These are phyloP conservation scores for Halichoeres trimaculatus DNA, from an alignment of 2,113 vertebrate species.

Conservation along the genomic window DNA sequence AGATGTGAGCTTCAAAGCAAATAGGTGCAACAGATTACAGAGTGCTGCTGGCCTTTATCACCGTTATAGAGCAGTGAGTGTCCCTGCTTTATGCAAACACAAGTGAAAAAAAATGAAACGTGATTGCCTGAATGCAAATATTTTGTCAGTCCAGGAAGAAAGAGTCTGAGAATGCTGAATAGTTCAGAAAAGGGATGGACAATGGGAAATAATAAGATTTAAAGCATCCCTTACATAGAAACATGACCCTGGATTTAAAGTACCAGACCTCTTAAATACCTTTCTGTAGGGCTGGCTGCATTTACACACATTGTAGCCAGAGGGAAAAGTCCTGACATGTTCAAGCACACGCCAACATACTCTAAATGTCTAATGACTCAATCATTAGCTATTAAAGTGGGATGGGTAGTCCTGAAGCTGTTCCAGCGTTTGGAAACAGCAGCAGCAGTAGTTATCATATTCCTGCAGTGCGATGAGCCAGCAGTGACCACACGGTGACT, in stretches of 20 bases:
- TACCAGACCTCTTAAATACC: neutral
- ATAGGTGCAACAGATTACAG: neutral
- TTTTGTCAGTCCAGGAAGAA: neutral
- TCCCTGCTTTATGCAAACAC: neutral
- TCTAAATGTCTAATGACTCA: neutral
- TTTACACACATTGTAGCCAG: neutral
- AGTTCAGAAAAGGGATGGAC: too few relatives aligned
- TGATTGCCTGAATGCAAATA: slow-evolving; percentile 2
- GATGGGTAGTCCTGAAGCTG: slow-evolving; percentile 14
- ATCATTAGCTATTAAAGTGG: neutral
- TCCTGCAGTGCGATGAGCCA: slow-evolving; percentile 42
- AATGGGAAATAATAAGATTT: too few relatives aligned
- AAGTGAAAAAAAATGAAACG: neutral
- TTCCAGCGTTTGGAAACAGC: slow-evolving; percentile 31
- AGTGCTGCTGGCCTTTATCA: neutral
- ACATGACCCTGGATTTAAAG: too few relatives aligned
- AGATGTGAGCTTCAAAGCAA: neutral
- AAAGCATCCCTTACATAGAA: too few relatives aligned
- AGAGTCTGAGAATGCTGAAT: too few relatives aligned
- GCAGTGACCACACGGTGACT: slow-evolving; percentile 54
- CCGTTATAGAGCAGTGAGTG: neutral
- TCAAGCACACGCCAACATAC: neutral
- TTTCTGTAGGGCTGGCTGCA: neutral
- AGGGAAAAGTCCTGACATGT: neutral
- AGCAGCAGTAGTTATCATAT: slow-evolving; percentile 19